These are phyloP conservation scores for Patiria pectinifera DNA, from an alignment of 53 echinoderm and acorn worm species.

Conservation along the genomic window DNA sequence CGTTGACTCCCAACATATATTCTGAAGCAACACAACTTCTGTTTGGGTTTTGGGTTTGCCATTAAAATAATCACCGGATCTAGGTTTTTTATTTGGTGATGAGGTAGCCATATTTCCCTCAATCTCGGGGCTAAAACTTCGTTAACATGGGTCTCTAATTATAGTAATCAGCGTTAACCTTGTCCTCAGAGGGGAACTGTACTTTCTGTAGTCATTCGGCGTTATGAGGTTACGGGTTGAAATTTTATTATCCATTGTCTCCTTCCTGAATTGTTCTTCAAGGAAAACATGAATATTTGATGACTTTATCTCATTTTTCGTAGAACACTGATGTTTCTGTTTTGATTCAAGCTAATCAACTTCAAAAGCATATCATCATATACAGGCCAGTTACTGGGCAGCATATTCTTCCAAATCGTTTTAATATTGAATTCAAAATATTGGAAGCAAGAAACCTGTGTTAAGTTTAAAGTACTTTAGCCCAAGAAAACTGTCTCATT, in stretches of 20 bases:
- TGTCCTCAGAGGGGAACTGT: slow-evolving; percentile 37
- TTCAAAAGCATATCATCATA: too few relatives aligned
- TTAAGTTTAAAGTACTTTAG: too few relatives aligned
- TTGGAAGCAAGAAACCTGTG: background rate
- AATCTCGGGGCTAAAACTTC: background rate
- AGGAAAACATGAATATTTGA: too few relatives aligned
- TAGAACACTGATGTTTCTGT: too few relatives aligned
- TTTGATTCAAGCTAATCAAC: too few relatives aligned
- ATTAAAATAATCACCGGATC: background rate
- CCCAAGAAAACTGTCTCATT: background rate
- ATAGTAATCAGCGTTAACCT: slow-evolving; percentile 15
- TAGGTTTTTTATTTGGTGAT: background rate
- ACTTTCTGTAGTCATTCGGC: background rate
- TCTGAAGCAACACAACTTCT: background rate
- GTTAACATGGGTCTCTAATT: background rate
- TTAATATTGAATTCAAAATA: background rate
- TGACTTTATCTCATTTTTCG: too few relatives aligned
- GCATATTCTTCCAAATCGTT: background rate
- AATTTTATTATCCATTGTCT: background rate
- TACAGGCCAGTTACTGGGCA: too few relatives aligned
- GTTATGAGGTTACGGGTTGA: background rate
- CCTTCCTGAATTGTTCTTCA: too few relatives aligned
- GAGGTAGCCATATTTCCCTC: background rate
- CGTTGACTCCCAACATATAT: background rate
- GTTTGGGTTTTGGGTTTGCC: background rate